Evolutionary conservation across 1,140 invertebrate genomes (phyloP).

Genomic region (Leptinotarsa defecta): DNA sequence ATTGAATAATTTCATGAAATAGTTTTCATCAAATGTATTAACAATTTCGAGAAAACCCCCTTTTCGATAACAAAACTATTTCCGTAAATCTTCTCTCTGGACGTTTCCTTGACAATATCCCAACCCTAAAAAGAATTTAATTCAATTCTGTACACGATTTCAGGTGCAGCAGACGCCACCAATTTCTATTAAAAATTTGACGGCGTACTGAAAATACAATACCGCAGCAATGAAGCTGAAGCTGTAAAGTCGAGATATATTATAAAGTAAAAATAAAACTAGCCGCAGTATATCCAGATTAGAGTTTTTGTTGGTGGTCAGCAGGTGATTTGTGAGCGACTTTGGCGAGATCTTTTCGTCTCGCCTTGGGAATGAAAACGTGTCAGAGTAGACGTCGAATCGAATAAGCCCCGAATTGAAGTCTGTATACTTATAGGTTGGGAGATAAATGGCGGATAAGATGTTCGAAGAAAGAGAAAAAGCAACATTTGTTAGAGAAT

Average conservation of each 20-base stretch:
- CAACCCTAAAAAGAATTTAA: not conserved
- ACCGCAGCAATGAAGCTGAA: not conserved
- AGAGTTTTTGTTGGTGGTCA: not conserved
- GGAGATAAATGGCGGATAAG: too few relatives aligned
- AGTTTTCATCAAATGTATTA: too few relatives aligned
- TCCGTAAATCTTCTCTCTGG: too few relatives aligned
- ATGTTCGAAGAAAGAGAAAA: too few relatives aligned
- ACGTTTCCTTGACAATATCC: too few relatives aligned
- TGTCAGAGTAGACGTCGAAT: not conserved
- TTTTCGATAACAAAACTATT: too few relatives aligned
- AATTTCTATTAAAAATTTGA: constrained; percentile 1
- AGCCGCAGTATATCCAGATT: not conserved
- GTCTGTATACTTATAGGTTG: too few relatives aligned
- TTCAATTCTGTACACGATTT: not conserved
- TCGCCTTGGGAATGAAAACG: not conserved
- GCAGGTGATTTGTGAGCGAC: not conserved
- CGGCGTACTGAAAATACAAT: not conserved
- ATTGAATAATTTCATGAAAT: too few relatives aligned
- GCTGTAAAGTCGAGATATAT: not conserved
- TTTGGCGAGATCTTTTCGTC: too few relatives aligned
- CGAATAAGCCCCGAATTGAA: not conserved
- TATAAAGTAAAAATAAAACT: not conserved
- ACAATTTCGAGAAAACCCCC: too few relatives aligned
- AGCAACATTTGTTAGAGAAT: too few relatives aligned
- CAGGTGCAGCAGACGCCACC: constrained; percentile 7